Percentiles rank a stretch among this genome's conserved stretches.
These are phyloP conservation scores for Pseudobourletiella spinata DNA, from an alignment of 1,140 invertebrate species.

Conservation along the genomic window DNA sequence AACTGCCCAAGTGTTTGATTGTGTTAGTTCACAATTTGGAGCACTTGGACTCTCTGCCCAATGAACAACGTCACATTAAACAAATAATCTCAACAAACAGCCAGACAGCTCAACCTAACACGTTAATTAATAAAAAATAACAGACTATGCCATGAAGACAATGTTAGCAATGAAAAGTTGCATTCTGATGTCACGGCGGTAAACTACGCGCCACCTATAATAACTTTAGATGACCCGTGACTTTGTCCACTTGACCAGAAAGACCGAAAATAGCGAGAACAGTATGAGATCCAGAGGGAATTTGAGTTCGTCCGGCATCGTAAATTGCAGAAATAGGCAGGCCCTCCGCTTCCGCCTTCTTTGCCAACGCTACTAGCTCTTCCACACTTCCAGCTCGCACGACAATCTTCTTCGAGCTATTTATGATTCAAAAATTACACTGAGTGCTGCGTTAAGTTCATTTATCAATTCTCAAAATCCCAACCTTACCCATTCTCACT, in stretches of 20 bases:
- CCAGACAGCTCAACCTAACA: no score
- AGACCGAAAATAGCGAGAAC: constrained; percentile 34
- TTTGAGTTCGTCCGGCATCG: constrained; percentile 32
- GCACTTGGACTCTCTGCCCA: no score
- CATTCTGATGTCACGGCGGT: not conserved
- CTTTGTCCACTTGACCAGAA: constrained; percentile 29
- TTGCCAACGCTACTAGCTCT: constrained; percentile 20
- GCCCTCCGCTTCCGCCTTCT: constrained; percentile 13
- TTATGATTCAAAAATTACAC: not conserved
- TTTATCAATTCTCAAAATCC: not conserved
- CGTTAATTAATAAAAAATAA: no score
- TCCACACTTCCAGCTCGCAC: constrained; percentile 21
- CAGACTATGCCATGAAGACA: no score
- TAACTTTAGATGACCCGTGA: constrained; percentile 29
- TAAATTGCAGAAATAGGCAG: constrained; percentile 17
- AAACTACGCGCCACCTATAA: no score
- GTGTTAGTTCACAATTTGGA: no score
- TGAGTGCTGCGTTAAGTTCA: not conserved
- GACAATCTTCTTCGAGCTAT: constrained; percentile 33
- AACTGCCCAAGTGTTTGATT: no score
- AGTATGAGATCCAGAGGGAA: constrained; percentile 34
- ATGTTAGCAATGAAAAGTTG: no score
- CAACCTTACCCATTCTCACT: constrained; percentile 31
- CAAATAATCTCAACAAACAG: no score
- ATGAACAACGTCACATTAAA: no score